phyloP scores from a whole-genome alignment of 2,888 invertebrate species.

The Hecatera dysodea region DNA sequence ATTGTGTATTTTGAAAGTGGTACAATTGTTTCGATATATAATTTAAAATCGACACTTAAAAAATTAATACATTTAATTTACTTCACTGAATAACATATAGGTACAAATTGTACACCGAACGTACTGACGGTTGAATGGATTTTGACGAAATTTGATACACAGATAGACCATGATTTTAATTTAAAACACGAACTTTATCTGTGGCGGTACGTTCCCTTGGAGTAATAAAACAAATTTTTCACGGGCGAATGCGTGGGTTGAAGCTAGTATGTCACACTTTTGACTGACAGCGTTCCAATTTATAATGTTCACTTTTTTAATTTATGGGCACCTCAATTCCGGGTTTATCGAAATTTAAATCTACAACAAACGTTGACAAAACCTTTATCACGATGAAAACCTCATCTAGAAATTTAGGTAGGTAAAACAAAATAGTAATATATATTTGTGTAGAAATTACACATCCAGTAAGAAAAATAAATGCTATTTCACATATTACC shows the following conservation, averaged over 20 bases:
- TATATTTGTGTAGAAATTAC: background rate
- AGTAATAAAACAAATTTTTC: background rate
- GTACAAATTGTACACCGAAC: no score
- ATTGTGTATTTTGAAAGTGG: no score
- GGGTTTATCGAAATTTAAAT: no score
- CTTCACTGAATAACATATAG: no score
- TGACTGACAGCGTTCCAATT: background rate
- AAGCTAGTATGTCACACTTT: no score
- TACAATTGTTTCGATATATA: no score
- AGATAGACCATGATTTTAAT: no score
- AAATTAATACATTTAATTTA: no score
- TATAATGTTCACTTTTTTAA: background rate
- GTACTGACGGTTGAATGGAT: no score
- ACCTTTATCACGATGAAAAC: background rate
- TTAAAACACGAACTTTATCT: background rate
- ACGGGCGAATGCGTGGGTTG: background rate
- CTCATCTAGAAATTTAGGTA: background rate
- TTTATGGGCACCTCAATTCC: no score
- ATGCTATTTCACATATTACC: background rate
- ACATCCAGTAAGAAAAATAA: conserved; percentile 6
- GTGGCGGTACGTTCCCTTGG: background rate
- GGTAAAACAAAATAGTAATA: background rate
- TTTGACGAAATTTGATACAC: background rate
- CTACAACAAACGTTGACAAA: background rate
- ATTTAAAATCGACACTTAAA: no score